phyloP scores from a whole-genome alignment of 2,888 invertebrate species.

The Cheilosia urbana region DNA sequence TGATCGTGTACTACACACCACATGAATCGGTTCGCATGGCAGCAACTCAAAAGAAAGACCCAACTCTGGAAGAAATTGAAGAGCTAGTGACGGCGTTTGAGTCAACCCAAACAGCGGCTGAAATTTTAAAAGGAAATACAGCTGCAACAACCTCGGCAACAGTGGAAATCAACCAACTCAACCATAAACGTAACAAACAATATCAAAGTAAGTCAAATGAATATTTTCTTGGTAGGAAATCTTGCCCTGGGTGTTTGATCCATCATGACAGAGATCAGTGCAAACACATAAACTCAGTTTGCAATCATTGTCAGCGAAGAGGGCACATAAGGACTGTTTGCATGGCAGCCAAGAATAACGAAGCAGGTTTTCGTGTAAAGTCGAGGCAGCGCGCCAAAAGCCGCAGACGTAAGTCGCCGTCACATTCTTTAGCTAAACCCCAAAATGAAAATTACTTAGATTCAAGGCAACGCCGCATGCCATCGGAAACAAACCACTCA shows the following conservation, averaged over 20 bases:
- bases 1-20: background rate
- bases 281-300: conserved; percentile 20
- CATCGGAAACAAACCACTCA: background rate
- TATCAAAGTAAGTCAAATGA: conserved; percentile 1
- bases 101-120: conserved; percentile 11
- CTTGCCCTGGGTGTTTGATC: conserved; percentile 6
- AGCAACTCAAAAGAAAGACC: conserved; percentile 7
- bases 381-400: background rate
- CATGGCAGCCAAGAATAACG: background rate
- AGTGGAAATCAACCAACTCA: background rate
- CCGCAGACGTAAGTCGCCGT: background rate
- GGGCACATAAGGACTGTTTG: conserved; percentile 35
- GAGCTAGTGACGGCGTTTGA: conserved; percentile 8
- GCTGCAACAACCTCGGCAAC: background rate
- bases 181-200: background rate
- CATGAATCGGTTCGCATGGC: conserved; percentile 51
- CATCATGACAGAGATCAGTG: conserved; percentile 14
- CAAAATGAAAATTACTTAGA: no score
- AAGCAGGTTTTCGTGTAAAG: background rate
- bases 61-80: conserved; percentile 17
- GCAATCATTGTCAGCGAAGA: conserved; percentile 22
- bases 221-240: conserved; percentile 11
- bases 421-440: background rate
- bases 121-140: conserved; percentile 17
- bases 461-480: background rate